phyloP scores from a whole-genome alignment of 2,797 vertebrate species.

The Delichon dasypus region DNA sequence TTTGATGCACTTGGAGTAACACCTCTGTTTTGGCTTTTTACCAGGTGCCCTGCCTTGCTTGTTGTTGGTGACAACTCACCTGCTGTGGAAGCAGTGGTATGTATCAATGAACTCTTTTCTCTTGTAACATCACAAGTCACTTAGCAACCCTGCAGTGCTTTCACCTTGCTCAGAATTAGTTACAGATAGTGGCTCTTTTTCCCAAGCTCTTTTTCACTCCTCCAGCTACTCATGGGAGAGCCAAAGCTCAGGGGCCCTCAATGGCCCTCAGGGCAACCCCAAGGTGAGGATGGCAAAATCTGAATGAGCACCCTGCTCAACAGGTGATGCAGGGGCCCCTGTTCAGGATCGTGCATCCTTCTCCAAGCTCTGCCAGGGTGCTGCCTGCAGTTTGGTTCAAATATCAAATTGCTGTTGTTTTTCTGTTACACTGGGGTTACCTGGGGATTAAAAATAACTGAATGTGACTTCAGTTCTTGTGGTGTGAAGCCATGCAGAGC shows the following conservation, averaged over 20 bases:
- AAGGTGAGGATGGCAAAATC: background rate
- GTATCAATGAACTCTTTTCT: conserved; percentile 25
- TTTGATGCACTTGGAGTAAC: background rate
- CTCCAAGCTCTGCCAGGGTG: background rate
- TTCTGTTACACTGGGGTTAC: background rate
- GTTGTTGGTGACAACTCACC: conserved; percentile 94
- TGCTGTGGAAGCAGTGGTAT: conserved; percentile 92
- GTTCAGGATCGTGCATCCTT: background rate
- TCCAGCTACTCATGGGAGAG: background rate
- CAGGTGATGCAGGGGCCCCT: background rate
- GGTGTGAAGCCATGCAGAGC: background rate
- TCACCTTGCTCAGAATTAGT: background rate
- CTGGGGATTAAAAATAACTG: background rate
- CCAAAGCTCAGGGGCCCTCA: fast-evolving
- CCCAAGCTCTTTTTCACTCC: background rate
- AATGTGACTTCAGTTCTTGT: background rate
- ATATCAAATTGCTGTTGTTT: background rate
- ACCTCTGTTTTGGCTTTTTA: background rate
- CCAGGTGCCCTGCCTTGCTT: conserved; percentile 87
- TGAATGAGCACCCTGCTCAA: background rate
- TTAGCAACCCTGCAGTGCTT: background rate
- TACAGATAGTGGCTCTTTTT: background rate
- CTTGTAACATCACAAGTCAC: background rate
- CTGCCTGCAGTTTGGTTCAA: background rate
- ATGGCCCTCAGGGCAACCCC: background rate